Base-by-base conservation (phyloP, 2,797 vertebrate genomes). In the Labroides dimidiatus region DNA sequence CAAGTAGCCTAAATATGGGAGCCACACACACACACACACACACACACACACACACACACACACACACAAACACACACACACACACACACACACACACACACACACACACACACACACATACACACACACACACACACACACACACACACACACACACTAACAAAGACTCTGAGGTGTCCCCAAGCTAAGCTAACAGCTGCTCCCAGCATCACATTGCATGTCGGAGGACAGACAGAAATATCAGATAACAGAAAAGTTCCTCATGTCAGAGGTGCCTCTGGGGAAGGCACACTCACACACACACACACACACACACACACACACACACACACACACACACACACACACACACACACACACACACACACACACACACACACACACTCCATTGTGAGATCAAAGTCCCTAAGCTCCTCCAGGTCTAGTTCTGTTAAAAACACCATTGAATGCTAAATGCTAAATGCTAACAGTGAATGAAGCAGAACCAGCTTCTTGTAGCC, bases 201-300 rank as follows among this genome's bases (percentile, higher is more conserved):
- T 77, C 61, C 41, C 59, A 72, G 81, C 67, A 53, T 90, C 74
- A 11, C 41, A 13, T 87, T 87, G 67, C 79, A 60, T 50, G 69
- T 82, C 87, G 84, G 69, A 21, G 59, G 52, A 68, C 71, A 74
- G 52, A 68, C 69, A 74, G 49, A 78, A 83, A 87, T 87, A 89
- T 88, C 84, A 86, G 70, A 85, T 91, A 76, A 85, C 87, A 72
- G 43, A 78, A 74, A 87, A 86, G 75, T 79, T 85, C 90, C 85
- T 80, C 58, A 17, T 61, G 74, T 66, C 81, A 75, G 68, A 62
- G 27, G 41, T 64, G 66, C 70, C 69, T 72, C 66, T 71, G 49
- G 72, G 75, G 49, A 69, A 48, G 10, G 27, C 15, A 39, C 20
- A 56, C 47, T 59, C 47, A 59, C 50, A 58, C 50, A 51, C 36